Evolutionary conservation across 2,797 vertebrate species (phyloP), one percentile per base, ranked within the genome.

Genomic region (Meda fulgida): DNA sequence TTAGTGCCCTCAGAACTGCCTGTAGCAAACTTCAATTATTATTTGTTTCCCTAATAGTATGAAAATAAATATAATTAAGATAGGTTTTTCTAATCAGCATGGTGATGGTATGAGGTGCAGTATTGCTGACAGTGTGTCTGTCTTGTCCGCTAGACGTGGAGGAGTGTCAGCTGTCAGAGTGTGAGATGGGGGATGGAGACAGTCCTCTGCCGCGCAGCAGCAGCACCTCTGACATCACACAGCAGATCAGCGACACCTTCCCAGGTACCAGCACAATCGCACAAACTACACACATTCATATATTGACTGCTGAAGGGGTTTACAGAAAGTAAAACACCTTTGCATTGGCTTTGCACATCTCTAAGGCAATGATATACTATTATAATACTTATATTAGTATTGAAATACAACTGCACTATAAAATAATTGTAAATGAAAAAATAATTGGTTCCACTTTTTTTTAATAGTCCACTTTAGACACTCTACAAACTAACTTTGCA

Each of bases 221-320:
- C 92, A 99, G 98, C 93, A 96, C 97, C 63, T 98, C 98, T 0
- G 97, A 99, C 89, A 95, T 99, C 92, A 92, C 96, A n/a, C 96
- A 98, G 82, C 96, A 96, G 2, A 92, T 95, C 66, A 93, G 95
- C 19, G 95, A 97, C 40, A 89, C 93, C 63, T 92, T 96, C 51
- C 96, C 96, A 94, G 97, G 97, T 98, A 94, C 0, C 36, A 13
- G 40, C 58, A 66, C 36, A 63, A 60, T 78, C 55, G 29, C 58
- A 46, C n/a, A 11, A 8, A 26, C n/a, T 19, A 78, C 31, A 58
- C 31, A 9, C 19, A 10, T 14, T n/a, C 1, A 36, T 23, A 53
- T 6, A 34, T 19, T 7, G 18, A 14, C 11, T 21, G 21, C 16
- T 29, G 8, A 21, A 77, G 48, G 29, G 34, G 3, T 29, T 29